Evolutionary conservation across 2,797 vertebrate genomes (phyloP).

Genomic region (Gallinago solitaria): DNA sequence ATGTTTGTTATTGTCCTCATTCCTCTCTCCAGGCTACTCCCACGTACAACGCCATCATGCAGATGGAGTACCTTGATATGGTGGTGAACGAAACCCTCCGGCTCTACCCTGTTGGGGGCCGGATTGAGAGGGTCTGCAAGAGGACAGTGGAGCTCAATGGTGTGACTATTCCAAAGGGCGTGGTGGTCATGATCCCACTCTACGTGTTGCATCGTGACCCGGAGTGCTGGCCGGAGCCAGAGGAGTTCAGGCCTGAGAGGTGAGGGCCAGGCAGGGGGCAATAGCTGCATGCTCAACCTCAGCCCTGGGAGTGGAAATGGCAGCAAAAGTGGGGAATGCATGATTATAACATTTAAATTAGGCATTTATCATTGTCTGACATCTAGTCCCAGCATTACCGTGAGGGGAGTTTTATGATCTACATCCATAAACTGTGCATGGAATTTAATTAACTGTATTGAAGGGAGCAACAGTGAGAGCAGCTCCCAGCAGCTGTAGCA

Average conservation of each 20-base stretch:
- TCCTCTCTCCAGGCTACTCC: constrained; percentile 60
- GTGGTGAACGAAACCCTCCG: constrained; percentile 77
- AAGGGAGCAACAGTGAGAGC: constrained; percentile 46
- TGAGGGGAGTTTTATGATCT: constrained; percentile 71
- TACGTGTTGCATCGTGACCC: constrained; percentile 74
- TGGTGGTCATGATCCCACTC: constrained; percentile 68
- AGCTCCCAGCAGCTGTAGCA: constrained; percentile 64
- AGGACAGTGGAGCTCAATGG: constrained; percentile 75
- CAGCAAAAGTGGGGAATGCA: not conserved
- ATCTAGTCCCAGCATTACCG: constrained; percentile 37
- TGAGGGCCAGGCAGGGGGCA: not conserved
- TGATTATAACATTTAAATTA: constrained; percentile 45
- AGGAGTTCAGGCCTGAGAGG: constrained; percentile 83
- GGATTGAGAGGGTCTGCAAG: constrained; percentile 80
- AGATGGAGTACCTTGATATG: constrained; percentile 83
- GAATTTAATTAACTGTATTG: constrained; percentile 75
- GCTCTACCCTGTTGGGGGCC: constrained; percentile 59
- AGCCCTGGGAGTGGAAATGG: not conserved
- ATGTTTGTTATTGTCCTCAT: not conserved
- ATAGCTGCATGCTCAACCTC: not conserved
- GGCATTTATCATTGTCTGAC: constrained; percentile 59
- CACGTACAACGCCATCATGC: constrained; percentile 69
- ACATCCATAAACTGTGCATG: constrained; percentile 55
- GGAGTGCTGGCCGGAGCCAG: constrained; percentile 74
- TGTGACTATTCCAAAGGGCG: constrained; percentile 75